Evolutionary conservation across 1,140 invertebrate species (phyloP).

Genomic region (Euwallacea similis): DNA sequence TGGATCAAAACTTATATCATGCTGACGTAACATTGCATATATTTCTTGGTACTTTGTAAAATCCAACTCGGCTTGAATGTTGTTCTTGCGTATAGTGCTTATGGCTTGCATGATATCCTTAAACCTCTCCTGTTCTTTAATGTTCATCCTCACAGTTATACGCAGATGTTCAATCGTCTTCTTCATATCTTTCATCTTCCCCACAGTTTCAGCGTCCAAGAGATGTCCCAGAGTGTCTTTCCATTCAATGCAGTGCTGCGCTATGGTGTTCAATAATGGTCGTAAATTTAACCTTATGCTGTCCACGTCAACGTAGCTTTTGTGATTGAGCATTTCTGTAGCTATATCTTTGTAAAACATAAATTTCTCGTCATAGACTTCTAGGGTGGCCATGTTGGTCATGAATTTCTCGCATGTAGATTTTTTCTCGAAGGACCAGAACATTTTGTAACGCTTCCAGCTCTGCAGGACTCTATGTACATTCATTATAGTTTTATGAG

Average conservation of each 20-base stretch:
- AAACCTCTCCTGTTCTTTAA: constrained; percentile 76
- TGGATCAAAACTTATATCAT: constrained; percentile 52
- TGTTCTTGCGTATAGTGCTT: constrained; percentile 69
- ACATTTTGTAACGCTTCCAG: constrained; percentile 77
- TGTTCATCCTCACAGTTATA: constrained; percentile 67
- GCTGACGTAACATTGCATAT: constrained; percentile 47
- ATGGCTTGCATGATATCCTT: constrained; percentile 84
- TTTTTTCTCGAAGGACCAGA: constrained; percentile 83
- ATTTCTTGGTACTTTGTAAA: constrained; percentile 69
- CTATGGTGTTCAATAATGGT: constrained; percentile 65
- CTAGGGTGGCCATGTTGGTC: constrained; percentile 67
- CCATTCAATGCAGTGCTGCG: constrained; percentile 71
- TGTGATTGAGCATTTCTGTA: constrained; percentile 65
- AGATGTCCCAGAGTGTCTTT: constrained; percentile 66
- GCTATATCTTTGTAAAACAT: constrained; percentile 78
- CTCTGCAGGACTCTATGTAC: constrained; percentile 55
- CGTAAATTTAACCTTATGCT: constrained; percentile 70
- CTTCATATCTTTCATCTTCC: constrained; percentile 66
- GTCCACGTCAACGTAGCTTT: constrained; percentile 62
- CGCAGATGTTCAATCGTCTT: constrained; percentile 62
- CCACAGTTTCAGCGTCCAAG: constrained; percentile 61
- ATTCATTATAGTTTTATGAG: constrained; percentile 54
- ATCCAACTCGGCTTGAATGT: constrained; percentile 73
- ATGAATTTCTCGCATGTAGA: constrained; percentile 75
- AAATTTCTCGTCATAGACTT: constrained; percentile 81